Percentiles rank a stretch among this genome's conserved stretches.
These are phyloP conservation scores for Xiphophorus maculatus DNA, from an alignment of 2,113 vertebrate genomes.

Conservation along the genomic window DNA sequence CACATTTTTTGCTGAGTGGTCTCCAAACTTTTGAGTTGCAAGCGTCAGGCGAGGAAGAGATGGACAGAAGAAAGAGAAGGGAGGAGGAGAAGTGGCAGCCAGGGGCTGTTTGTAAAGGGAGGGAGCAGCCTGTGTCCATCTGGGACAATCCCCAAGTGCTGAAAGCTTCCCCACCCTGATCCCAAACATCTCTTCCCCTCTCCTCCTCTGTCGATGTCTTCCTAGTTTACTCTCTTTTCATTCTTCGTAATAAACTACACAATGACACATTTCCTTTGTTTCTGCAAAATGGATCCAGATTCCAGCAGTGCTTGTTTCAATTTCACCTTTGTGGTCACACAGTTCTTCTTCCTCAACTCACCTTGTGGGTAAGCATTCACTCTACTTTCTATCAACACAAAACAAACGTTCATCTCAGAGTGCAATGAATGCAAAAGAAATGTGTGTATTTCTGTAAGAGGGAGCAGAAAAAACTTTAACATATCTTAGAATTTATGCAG, in stretches of 20 bases:
- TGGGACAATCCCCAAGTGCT: constrained; percentile 75
- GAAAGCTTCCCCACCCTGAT: constrained; percentile 75
- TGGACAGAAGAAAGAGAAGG: constrained; percentile 10
- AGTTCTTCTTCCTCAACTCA: not conserved
- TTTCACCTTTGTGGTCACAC: not conserved
- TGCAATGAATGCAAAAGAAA: not conserved
- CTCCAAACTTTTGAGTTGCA: not conserved
- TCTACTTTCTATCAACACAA: not conserved
- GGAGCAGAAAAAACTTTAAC: not conserved
- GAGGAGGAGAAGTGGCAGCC: constrained; percentile 24
- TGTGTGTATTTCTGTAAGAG: no score
- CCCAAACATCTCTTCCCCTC: constrained; percentile 58
- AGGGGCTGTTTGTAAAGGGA: constrained; percentile 73
- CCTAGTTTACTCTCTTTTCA: constrained; percentile 9
- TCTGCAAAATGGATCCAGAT: constrained; percentile 24
- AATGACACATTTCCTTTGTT: constrained; percentile 8
- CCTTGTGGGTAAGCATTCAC: not conserved
- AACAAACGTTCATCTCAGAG: not conserved
- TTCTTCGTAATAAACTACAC: constrained; percentile 39
- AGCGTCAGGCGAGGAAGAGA: constrained; percentile 3
- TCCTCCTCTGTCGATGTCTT: constrained; percentile 14
- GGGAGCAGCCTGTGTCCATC: constrained; percentile 75
- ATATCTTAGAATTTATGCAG: not conserved
- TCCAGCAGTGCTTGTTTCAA: constrained; percentile 16
- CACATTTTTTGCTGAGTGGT: constrained; percentile 36